Evolutionary conservation across 1,140 invertebrate genomes (phyloP), one percentile per base, ranked within the genome.

Genomic region (Drosophila auraria): DNA sequence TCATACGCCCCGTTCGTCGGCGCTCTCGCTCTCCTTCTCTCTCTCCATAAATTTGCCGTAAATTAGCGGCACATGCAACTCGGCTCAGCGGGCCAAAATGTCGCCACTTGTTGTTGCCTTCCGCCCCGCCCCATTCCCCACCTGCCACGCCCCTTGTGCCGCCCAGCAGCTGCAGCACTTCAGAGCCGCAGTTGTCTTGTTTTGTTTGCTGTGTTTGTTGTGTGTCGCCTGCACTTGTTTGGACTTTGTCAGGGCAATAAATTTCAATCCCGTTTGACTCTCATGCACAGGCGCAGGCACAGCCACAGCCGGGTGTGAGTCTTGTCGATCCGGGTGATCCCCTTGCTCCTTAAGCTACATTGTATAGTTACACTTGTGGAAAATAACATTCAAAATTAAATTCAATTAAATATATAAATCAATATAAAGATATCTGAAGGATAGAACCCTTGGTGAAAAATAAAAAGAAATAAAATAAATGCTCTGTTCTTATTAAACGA

Each of bases 11-110:
- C 63, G 54, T 87, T 56, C 0, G 57, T 42, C 30, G 3, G 27
- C 61, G 69, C 53, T 57, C 36, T 40, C 71, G 40, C 36, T n/a
- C 40, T 38, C 15, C 38, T 27, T 20, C 42, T 44, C 12, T 23
- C 40, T 76, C 53, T 62, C 63, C 81, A 91, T 91, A 91, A 92
- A 91, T 91, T 92, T 91, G 91, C 87, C 62, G 82, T 84, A 92
- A 92, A 92, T 92, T 92, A 92, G 91, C 91, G 79, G 83, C 83
- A 84, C 90, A 92, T 92, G 86, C 76, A 82, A 82, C 69, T 72
- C 58, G 40, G 49, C 60, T 66, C 14, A 23, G 77, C 42, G 57
- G 82, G 82, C 86, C 82, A 90, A 73, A 89, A 80, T 84, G 86
- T 89, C 86, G 86, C 70, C 84, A 84, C 84, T 83, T 89, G 83